These are phyloP conservation scores for Atethmia centrago DNA, from an alignment of 2,888 invertebrate genomes.

Conservation along the genomic window DNA sequence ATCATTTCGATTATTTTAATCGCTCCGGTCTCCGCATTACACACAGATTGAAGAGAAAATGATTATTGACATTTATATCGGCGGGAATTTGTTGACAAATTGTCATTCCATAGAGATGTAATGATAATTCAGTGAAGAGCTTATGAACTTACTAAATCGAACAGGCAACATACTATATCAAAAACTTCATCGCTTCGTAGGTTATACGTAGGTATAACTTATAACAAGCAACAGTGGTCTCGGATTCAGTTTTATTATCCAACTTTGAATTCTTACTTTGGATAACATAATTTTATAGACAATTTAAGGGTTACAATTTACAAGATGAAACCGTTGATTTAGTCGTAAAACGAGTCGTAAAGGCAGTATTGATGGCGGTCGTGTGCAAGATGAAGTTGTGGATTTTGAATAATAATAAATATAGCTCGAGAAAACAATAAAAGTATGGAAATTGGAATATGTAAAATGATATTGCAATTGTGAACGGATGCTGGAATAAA, in stretches of 20 bases:
- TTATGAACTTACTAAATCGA: background rate
- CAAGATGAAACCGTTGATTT: conserved; percentile 86
- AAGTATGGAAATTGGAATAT: conserved; percentile 47
- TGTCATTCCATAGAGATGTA: conserved; percentile 15
- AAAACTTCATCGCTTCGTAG: conserved; percentile 29
- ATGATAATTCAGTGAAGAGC: conserved; percentile 14
- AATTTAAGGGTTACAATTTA: conserved; percentile 84
- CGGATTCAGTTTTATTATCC: conserved; percentile 74
- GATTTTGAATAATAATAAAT: conserved; percentile 77
- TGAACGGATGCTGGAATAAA: conserved; percentile 17
- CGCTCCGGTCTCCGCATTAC: conserved; percentile 6
- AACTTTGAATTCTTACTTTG: conserved; percentile 77
- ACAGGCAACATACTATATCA: conserved; percentile 1
- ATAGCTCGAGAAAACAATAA: conserved; percentile 43
- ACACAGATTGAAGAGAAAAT: conserved; percentile 13
- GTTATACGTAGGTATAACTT: too few species aligned
- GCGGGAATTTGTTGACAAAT: conserved; percentile 32
- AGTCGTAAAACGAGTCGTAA: conserved; percentile 84
- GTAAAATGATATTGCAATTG: conserved; percentile 31
- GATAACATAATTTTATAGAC: conserved; percentile 84
- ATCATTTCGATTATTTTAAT: conserved; percentile 47
- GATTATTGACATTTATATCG: conserved; percentile 20
- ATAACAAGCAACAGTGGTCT: conserved; percentile 67
- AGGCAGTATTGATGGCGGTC: conserved; percentile 80
- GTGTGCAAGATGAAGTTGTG: conserved; percentile 79